These are phyloP conservation scores for Leucophenga maculata DNA, from an alignment of 2,888 invertebrate species.

Conservation along the genomic window DNA sequence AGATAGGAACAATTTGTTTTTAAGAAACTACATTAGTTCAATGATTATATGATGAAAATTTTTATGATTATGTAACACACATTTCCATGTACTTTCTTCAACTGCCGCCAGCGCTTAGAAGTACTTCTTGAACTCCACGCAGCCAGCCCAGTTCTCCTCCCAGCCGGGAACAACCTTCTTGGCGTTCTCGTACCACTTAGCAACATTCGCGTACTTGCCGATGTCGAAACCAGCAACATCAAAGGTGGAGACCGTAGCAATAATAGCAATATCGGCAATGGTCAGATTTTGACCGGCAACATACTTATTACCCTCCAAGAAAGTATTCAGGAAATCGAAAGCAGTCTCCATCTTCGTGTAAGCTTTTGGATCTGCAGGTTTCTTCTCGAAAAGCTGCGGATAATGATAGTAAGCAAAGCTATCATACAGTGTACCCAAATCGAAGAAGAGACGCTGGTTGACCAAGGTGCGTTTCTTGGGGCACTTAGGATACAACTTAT, in stretches of 20 bases:
- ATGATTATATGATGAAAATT: conserved; percentile 40
- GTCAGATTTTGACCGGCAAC: conserved; percentile 82
- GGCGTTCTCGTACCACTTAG: conserved; percentile 77
- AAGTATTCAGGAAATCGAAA: conserved; percentile 81
- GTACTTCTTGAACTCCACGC: conserved; percentile 74
- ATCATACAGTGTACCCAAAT: conserved; percentile 82
- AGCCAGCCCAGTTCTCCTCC: conserved; percentile 76
- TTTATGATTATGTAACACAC: conserved; percentile 33
- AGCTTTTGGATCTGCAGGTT: conserved; percentile 79
- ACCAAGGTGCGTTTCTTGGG: conserved; percentile 82
- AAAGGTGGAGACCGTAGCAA: conserved; percentile 80
- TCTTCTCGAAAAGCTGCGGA: conserved; percentile 76
- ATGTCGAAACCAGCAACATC: conserved; percentile 81
- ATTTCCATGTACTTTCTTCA: too few species aligned
- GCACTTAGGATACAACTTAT: conserved; percentile 79
- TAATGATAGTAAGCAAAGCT: conserved; percentile 81
- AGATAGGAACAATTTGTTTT: too few species aligned
- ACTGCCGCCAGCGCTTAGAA: too few species aligned
- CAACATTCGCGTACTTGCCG: conserved; percentile 79
- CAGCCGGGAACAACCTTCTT: conserved; percentile 77
- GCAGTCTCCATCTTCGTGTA: conserved; percentile 80
- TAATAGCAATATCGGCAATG: conserved; percentile 82
- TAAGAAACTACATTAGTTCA: conserved; percentile 34
- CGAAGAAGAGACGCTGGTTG: conserved; percentile 86
- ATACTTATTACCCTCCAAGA: conserved; percentile 81